Percentiles rank a stretch among this genome's conserved stretches.
Evolutionary conservation across 2,113 vertebrate species (phyloP).

Genomic region (Malurus elegans): DNA sequence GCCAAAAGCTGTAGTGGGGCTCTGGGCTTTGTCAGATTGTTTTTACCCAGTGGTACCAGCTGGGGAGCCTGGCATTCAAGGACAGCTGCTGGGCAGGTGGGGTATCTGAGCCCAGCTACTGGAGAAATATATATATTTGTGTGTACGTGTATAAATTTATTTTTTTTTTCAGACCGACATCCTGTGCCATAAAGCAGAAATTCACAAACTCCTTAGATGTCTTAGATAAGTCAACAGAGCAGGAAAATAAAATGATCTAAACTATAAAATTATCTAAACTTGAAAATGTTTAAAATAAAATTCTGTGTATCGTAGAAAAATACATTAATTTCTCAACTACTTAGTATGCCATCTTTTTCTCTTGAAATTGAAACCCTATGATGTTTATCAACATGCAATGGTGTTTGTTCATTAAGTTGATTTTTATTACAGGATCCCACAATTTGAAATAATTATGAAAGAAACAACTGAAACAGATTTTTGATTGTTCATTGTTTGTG

Average conservation of each 20-base stretch:
- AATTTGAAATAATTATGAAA: conserved; percentile 72
- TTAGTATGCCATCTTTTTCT: conserved; percentile 29
- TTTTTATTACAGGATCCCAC: conserved; percentile 75
- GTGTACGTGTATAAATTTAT: too few relatives aligned
- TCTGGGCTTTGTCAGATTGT: not conserved
- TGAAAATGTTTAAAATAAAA: not conserved
- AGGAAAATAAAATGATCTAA: not conserved
- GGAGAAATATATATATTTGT: not conserved
- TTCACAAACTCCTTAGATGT: not conserved
- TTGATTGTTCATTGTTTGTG: conserved; percentile 77
- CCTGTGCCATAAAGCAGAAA: not conserved
- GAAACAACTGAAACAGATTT: conserved; percentile 70
- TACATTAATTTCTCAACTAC: not conserved
- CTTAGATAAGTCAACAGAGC: not conserved
- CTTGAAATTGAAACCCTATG: conserved; percentile 69
- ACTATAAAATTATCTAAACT: not conserved
- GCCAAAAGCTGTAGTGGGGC: not conserved
- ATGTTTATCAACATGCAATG: conserved; percentile 77
- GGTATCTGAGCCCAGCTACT: not conserved
- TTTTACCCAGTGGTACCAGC: rapidly evolving
- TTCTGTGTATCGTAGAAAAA: not conserved
- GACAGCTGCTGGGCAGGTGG: not conserved
- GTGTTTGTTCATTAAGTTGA: conserved; percentile 69
- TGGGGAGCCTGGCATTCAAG: not conserved
- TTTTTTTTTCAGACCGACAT: not conserved